Percentiles rank a stretch among this genome's conserved stretches.
Evolutionary conservation across 2,797 vertebrate species (phyloP).

Genomic region (Leptoclinus maculatus): DNA sequence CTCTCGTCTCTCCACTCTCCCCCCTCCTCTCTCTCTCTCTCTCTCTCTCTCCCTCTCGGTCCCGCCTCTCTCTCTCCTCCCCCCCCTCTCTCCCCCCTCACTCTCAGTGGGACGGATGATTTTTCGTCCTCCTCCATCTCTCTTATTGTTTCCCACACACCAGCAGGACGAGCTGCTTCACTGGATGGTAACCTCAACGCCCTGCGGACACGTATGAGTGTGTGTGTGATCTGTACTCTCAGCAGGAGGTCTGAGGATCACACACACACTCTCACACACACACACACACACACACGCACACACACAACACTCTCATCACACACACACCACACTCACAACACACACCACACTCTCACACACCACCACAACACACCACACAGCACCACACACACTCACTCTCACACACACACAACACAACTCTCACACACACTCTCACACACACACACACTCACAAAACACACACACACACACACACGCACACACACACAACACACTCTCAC

Average conservation of each 20-base stretch:
- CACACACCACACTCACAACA: too few relatives aligned
- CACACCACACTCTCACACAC: not conserved
- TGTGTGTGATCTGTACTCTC: constrained; percentile 39
- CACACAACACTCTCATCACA: too few relatives aligned
- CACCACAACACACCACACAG: too few relatives aligned
- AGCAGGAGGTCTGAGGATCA: constrained; percentile 39
- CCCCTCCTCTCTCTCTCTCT: not conserved
- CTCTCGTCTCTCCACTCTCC: constrained; percentile 46
- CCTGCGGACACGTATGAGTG: constrained; percentile 43
- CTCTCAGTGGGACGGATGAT: constrained; percentile 71
- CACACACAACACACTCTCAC: too few relatives aligned
- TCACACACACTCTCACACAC: too few relatives aligned
- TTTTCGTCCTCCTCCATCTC: constrained; percentile 75
- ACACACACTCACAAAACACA: not conserved
- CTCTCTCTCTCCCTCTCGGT: not conserved
- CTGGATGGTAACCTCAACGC: constrained; percentile 60
- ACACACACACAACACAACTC: constrained; percentile 6
- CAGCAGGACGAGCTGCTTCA: constrained; percentile 70
- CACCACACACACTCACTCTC: not conserved
- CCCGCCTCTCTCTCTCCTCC: not conserved
- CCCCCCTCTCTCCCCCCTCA: not conserved
- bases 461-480: constrained; percentile 6
- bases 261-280: not conserved
- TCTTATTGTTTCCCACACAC: constrained; percentile 77
- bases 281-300: constrained; percentile 12